Evolutionary conservation across 2,113 vertebrate species (phyloP).

Genomic region (Crypturellus undulatus): DNA sequence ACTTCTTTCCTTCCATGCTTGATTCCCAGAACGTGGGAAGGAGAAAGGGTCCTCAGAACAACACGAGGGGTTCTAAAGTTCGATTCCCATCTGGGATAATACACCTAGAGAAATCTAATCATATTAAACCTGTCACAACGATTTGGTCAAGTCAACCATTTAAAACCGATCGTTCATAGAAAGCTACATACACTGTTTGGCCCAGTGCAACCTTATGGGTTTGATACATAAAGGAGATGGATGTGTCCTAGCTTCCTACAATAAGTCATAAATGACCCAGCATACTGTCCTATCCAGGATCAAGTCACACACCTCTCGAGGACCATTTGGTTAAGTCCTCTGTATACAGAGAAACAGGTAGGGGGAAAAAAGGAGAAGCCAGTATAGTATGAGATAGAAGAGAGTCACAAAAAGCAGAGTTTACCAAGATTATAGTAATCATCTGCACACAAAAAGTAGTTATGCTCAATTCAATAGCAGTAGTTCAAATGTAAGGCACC

Average conservation of each 20-base stretch:
- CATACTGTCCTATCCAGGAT: not conserved
- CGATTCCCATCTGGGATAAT: not conserved
- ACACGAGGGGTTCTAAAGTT: not conserved
- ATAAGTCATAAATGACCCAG: not conserved
- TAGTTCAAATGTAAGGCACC: not conserved
- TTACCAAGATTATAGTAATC: not conserved
- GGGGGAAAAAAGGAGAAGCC: not conserved
- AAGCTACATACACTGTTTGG: not conserved
- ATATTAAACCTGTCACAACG: not conserved
- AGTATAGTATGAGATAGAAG: not conserved
- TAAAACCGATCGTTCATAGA: not conserved
- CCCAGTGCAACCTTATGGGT: fast-evolving
- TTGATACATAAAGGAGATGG: not conserved
- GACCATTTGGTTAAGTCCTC: not conserved
- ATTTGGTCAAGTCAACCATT: not conserved
- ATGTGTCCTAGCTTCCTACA: fast-evolving
- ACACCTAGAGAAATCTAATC: not conserved
- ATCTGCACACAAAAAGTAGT: not conserved
- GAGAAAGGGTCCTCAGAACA: not conserved
- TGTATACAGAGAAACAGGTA: not conserved
- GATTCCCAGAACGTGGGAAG: fast-evolving
- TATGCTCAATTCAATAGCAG: not conserved
- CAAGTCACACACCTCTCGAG: not conserved
- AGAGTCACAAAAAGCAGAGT: not conserved
- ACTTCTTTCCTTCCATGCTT: not conserved